phyloP scores from a whole-genome alignment of 2,888 invertebrate species.

The Schizotus pectinicornis region DNA sequence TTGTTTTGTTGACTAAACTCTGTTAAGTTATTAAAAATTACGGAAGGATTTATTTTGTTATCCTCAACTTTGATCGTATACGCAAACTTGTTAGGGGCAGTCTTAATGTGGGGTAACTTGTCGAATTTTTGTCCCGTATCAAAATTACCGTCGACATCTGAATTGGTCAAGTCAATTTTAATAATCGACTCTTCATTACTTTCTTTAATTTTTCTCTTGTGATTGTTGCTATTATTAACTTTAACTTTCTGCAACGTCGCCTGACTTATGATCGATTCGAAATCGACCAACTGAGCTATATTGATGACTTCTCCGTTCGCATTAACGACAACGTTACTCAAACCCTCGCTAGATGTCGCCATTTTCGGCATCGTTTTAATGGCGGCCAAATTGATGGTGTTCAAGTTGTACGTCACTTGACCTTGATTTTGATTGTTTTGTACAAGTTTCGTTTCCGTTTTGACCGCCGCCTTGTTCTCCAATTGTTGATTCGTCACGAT shows the following conservation, averaged over 20 bases:
- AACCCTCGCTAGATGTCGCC: constrained; percentile 33
- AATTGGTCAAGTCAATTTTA: constrained; percentile 50
- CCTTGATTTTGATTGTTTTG: constrained; percentile 33
- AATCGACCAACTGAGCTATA: constrained; percentile 48
- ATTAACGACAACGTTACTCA: constrained; percentile 52
- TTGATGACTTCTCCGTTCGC: constrained; percentile 54
- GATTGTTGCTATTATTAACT: constrained; percentile 9
- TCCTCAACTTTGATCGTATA: constrained; percentile 43
- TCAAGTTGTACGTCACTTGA: constrained; percentile 47
- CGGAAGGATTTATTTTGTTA: constrained; percentile 38
- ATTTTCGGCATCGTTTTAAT: constrained; percentile 45
- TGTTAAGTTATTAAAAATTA: constrained; percentile 42
- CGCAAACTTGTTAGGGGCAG: constrained; percentile 38
- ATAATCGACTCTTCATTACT: constrained; percentile 39
- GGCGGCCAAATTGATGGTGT: constrained; percentile 45
- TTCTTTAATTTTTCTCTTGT: constrained; percentile 15
- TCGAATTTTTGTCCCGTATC: constrained; percentile 39
- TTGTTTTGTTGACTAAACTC: constrained; percentile 39
- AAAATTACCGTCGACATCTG: constrained; percentile 32
- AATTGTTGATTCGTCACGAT: constrained; percentile 38
- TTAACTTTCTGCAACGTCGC: constrained; percentile 28
- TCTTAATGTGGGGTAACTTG: constrained; percentile 39
- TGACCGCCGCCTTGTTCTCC: constrained; percentile 26
- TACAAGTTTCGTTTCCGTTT: constrained; percentile 32
- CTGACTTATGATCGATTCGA: constrained; percentile 46